A percentile compares a stretch with the other conserved stretches of the same genome.
Evolutionary conservation across 1,140 invertebrate genomes (phyloP).

Genomic region (Aphis craccivora): DNA sequence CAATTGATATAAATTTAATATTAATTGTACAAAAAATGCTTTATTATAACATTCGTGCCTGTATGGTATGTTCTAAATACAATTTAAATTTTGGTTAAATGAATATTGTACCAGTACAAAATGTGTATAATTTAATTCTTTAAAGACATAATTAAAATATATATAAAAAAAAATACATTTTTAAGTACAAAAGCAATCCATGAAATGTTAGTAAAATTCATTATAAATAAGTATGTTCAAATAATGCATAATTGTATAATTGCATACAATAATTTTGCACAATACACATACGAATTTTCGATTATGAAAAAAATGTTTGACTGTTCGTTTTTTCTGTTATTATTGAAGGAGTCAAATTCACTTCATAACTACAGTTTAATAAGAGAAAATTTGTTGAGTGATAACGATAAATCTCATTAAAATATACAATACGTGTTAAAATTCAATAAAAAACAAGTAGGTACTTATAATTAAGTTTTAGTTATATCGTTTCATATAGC

Average conservation of each 20-base stretch:
- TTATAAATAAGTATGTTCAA: not conserved
- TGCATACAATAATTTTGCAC: too few species aligned
- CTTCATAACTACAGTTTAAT: not conserved
- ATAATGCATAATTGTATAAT: not conserved
- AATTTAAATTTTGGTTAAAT: not conserved
- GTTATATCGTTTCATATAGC: not conserved
- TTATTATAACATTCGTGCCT: too few species aligned
- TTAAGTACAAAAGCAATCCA: not conserved
- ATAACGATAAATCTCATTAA: not conserved
- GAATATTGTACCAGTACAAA: not conserved
- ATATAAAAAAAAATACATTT: not conserved
- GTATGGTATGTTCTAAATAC: too few species aligned
- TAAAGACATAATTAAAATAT: not conserved
- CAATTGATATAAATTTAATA: not conserved
- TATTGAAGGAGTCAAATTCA: not conserved
- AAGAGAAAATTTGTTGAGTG: not conserved
- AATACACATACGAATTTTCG: not conserved
- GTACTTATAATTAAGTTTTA: not conserved
- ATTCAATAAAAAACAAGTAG: not conserved
- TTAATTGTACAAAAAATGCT: too few species aligned
- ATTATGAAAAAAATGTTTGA: not conserved
- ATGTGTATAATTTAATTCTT: not conserved
- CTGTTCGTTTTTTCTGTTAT: not conserved
- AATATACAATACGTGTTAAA: not conserved
- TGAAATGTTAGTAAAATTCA: not conserved